A percentile compares a stretch with the other conserved stretches of the same genome.
phyloP scores from a whole-genome alignment of 2,113 vertebrate genomes.

The Collichthys lucidus region DNA sequence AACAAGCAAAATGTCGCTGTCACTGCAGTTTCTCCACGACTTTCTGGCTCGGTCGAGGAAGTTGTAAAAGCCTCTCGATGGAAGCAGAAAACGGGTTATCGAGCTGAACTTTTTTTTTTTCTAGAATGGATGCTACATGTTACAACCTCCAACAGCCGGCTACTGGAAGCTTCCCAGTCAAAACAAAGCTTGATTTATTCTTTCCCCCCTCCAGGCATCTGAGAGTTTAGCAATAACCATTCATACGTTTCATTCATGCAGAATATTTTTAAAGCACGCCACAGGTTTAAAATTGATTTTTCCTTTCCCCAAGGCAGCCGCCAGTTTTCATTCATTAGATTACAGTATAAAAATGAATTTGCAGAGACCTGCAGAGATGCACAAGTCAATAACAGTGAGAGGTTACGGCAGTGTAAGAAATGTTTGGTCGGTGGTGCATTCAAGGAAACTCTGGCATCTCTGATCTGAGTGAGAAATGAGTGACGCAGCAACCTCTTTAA shows the following conservation, averaged over 20 bases:
- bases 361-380: background rate
- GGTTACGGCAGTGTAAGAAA: background rate
- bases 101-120: background rate
- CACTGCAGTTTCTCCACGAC: slow-evolving; percentile 7
- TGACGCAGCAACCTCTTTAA: too few species aligned
- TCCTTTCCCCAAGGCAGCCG: background rate
- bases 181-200: background rate
- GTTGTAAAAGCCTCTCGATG: background rate
- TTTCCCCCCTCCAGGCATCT: background rate
- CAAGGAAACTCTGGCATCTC: background rate
- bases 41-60: background rate
- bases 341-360: background rate
- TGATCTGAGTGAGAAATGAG: background rate
- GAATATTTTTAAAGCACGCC: background rate
- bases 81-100: background rate
- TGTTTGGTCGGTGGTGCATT: background rate
- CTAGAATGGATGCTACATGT: background rate
- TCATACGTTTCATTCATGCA: background rate
- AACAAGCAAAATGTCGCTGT: slow-evolving; percentile 13
- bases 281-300: background rate
- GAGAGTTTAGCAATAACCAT: background rate
- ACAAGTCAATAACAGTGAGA: background rate
- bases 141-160: background rate
- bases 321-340: background rate
- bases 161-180: background rate